phyloP scores from a whole-genome alignment of 92 coral and sea anemone species.

The Chrysogorgia sp. region DNA sequence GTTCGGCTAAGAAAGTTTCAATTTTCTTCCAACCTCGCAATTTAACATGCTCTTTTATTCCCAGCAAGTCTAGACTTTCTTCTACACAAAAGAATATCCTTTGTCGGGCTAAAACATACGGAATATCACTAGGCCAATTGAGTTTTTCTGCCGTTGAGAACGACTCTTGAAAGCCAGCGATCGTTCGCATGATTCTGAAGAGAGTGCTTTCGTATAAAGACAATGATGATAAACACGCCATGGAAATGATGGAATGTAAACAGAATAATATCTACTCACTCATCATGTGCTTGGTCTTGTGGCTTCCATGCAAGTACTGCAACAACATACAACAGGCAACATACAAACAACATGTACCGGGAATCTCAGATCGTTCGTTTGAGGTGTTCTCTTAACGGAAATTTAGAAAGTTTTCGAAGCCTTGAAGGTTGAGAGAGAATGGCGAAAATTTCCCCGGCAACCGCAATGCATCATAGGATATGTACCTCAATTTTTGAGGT shows the following conservation, averaged over 20 bases:
- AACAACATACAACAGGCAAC: too few relatives aligned
- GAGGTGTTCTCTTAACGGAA: too few relatives aligned
- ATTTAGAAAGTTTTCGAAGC: too few relatives aligned
- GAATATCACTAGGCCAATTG: constrained; percentile 9
- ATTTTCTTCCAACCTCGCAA: constrained; percentile 26
- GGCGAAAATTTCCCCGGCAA: background rate
- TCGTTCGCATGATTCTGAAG: background rate
- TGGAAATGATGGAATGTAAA: too few relatives aligned
- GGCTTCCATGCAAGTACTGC: too few relatives aligned
- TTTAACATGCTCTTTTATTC: constrained; percentile 20
- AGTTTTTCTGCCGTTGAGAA: constrained; percentile 6
- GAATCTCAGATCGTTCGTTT: too few relatives aligned
- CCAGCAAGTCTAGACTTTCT: constrained; percentile 4
- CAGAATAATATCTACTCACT: too few relatives aligned
- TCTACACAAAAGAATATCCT: background rate
- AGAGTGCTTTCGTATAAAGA: background rate
- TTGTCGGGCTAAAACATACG: background rate
- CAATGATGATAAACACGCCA: too few relatives aligned
- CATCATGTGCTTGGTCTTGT: too few relatives aligned
- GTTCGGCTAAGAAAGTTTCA: constrained; percentile 8
- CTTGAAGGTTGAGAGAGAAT: too few relatives aligned
- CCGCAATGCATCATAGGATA: constrained; percentile 4
- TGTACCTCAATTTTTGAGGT: constrained; percentile 1
- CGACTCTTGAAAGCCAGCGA: constrained; percentile 7
- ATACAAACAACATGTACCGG: too few relatives aligned